Evolutionary conservation across 2,888 invertebrate species (phyloP).

Genomic region (Scaptodrosophila latifasciaeformis): DNA sequence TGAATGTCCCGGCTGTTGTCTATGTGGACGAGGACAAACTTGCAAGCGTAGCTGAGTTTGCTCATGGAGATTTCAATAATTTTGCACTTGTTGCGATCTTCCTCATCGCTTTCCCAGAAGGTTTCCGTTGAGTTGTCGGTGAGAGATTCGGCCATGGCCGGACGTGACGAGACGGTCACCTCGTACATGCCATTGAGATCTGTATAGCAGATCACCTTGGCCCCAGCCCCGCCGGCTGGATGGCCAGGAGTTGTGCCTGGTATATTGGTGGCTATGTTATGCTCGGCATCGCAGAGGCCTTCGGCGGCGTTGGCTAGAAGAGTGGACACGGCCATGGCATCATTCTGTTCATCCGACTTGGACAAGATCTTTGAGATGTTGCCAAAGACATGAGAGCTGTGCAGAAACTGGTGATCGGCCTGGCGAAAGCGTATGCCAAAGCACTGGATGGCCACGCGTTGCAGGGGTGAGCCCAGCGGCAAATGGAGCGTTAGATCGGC

Average conservation of each 20-base stretch:
- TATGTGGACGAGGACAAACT: constrained; percentile 87
- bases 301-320: constrained; percentile 50
- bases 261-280: constrained; percentile 49
- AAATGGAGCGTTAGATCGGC: constrained; percentile 92
- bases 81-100: constrained; percentile 94
- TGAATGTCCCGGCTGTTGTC: constrained; percentile 95
- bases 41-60: constrained; percentile 76
- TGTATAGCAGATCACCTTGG: constrained; percentile 67
- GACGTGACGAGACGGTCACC: constrained; percentile 90
- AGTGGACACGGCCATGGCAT: constrained; percentile 74
- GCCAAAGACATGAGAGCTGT: constrained; percentile 92
- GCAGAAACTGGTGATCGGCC: constrained; percentile 93
- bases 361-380: constrained; percentile 97
- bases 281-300: constrained; percentile 67
- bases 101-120: constrained; percentile 99
- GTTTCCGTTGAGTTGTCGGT: constrained; percentile 97
- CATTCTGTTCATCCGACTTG: constrained; percentile 87
- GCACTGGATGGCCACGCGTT: constrained; percentile 94
- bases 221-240: constrained; percentile 52
- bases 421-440: constrained; percentile 93
- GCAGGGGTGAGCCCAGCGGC: constrained; percentile 89
- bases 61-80: constrained; percentile 83
- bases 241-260: background rate
- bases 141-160: constrained; percentile 94
- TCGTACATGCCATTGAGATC: constrained; percentile 75